Evolutionary conservation across 2,888 invertebrate species (phyloP).

Genomic region (Tortricodes alternella): DNA sequence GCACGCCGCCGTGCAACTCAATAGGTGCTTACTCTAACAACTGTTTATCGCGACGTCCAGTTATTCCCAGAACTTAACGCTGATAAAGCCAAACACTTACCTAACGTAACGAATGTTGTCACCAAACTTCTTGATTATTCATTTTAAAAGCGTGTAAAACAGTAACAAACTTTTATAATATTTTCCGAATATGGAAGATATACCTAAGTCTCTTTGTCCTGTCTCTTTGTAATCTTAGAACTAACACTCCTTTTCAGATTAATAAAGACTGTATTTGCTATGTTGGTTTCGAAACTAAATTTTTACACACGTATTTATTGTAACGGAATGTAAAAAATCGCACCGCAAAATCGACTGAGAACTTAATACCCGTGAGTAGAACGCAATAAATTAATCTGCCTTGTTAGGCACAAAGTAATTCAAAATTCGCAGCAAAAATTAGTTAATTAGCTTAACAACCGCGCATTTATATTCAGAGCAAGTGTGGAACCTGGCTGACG

Average conservation of each 20-base stretch:
- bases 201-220: too few species aligned
- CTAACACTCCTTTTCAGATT: too few species aligned
- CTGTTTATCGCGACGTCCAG: constrained; percentile 25
- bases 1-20: constrained; percentile 27
- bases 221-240: too few species aligned
- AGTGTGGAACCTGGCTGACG: constrained; percentile 17
- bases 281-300: too few species aligned
- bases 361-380: not conserved
- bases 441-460: constrained; percentile 25
- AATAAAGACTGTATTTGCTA: too few species aligned
- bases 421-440: constrained; percentile 11
- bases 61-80: constrained; percentile 15
- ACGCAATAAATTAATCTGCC: constrained; percentile 1
- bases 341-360: not conserved
- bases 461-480: constrained; percentile 22
- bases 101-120: too few species aligned
- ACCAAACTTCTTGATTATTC: too few species aligned
- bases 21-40: constrained; percentile 23
- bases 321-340: not conserved
- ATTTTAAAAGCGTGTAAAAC: too few species aligned
- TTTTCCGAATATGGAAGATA: too few species aligned
- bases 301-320: too few species aligned
- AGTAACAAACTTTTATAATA: too few species aligned
- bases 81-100: not conserved
- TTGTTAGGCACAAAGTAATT: constrained; percentile 8